Percentiles rank a stretch among this genome's conserved stretches.
These are phyloP conservation scores for Uropetala carovei DNA, from an alignment of 2,888 invertebrate genomes.

Conservation along the genomic window DNA sequence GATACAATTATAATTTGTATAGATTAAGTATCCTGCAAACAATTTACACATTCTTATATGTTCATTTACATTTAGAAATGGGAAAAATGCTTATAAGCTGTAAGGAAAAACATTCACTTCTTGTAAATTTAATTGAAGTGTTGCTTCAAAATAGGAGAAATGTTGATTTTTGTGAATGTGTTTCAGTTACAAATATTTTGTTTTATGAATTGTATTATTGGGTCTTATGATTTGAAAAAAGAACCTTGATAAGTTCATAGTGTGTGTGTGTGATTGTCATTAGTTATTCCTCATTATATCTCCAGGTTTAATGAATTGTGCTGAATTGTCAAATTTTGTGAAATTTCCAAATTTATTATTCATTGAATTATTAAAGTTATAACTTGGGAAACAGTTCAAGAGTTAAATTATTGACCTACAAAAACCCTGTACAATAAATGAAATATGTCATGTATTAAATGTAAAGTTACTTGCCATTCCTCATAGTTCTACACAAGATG, in stretches of 20 bases:
- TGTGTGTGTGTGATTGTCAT: not conserved
- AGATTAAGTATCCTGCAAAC: no score
- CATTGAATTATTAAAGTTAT: slow-evolving; percentile 50
- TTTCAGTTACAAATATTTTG: slow-evolving; percentile 44
- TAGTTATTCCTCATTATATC: slow-evolving; percentile 23
- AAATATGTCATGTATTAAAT: not conserved
- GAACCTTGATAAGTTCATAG: not conserved
- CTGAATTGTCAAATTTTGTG: slow-evolving; percentile 37
- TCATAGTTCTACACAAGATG: not conserved
- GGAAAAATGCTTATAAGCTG: not conserved
- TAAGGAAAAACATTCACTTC: not conserved
- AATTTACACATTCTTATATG: not conserved
- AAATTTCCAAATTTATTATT: not conserved
- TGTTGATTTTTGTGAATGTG: not conserved
- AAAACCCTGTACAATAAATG: not conserved
- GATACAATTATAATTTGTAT: no score
- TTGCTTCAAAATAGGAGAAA: not conserved
- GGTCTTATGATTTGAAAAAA: slow-evolving; percentile 4
- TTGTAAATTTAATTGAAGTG: not conserved
- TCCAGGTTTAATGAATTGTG: slow-evolving; percentile 29
- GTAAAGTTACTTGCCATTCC: not conserved
- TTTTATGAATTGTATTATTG: slow-evolving; percentile 46
- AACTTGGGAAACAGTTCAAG: not conserved
- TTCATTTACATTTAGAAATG: not conserved
- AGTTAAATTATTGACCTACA: not conserved